Evolutionary conservation across 2,797 vertebrate species (phyloP).

Genomic region (Xenopus petersii): DNA sequence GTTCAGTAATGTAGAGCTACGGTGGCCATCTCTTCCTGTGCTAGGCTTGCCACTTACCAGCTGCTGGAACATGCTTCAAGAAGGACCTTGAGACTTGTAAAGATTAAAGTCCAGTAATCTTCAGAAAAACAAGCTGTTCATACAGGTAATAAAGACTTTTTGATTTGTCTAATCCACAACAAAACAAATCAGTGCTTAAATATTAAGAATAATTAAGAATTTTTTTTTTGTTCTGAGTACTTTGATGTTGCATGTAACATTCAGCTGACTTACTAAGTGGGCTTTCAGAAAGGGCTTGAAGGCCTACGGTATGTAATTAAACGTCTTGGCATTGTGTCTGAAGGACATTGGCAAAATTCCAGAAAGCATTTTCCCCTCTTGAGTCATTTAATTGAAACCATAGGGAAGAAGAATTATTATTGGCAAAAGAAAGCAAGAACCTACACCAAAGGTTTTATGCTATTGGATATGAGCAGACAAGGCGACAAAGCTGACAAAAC

Average conservation of each 20-base stretch:
- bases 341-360: slow-evolving; percentile 77
- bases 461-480: slow-evolving; percentile 75
- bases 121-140: slow-evolving; percentile 54
- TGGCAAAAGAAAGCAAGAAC: slow-evolving; percentile 64
- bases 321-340: slow-evolving; percentile 71
- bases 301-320: slow-evolving; percentile 59
- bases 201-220: slow-evolving; percentile 42
- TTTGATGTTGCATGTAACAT: slow-evolving; percentile 43
- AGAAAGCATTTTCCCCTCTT: slow-evolving; percentile 65
- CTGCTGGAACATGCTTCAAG: slow-evolving; percentile 49
- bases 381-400: slow-evolving; percentile 74
- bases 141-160: slow-evolving; percentile 54
- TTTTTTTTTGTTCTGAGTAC: slow-evolving; percentile 49
- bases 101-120: slow-evolving; percentile 56
- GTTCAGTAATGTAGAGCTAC: slow-evolving; percentile 28
- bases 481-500: slow-evolving; percentile 75
- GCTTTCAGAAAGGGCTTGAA: slow-evolving; percentile 49
- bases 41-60: slow-evolving; percentile 34
- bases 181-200: slow-evolving; percentile 58
- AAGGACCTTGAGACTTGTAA: slow-evolving; percentile 52
- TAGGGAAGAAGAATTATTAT: slow-evolving; percentile 51
- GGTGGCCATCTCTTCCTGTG: too few relatives aligned
- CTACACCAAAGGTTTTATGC: slow-evolving; percentile 65
- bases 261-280: slow-evolving; percentile 53
- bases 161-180: slow-evolving; percentile 57